Evolutionary conservation across 2,888 invertebrate species (phyloP).

Genomic region (Frankliniella intonsa): DNA sequence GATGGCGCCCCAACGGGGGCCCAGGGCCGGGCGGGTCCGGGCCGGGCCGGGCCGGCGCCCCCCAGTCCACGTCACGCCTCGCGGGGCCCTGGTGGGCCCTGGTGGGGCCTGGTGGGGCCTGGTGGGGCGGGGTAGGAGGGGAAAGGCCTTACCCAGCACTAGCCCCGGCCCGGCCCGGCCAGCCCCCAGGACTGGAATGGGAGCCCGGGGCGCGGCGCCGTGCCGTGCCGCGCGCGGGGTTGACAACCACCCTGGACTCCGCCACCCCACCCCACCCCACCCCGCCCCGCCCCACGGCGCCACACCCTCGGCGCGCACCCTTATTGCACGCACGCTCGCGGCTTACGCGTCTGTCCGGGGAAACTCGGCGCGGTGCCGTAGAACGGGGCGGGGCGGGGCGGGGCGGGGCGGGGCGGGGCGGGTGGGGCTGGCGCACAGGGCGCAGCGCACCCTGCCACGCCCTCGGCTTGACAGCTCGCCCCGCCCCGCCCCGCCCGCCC

Average conservation of each 20-base stretch:
- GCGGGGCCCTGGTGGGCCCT: too few relatives aligned
- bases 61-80: neutral
- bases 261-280: neutral
- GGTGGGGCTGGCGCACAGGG: too few relatives aligned
- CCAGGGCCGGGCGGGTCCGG: neutral
- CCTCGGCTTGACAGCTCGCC: neutral
- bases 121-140: too few relatives aligned
- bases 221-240: neutral
- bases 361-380: neutral
- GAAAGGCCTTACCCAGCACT: too few relatives aligned
- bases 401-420: too few relatives aligned
- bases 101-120: too few relatives aligned
- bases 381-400: neutral
- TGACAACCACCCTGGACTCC: neutral
- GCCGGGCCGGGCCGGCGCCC: neutral
- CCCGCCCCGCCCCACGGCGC: neutral
- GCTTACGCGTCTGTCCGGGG: neutral
- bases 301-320: neutral
- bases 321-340: conserved; percentile 15
- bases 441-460: neutral
- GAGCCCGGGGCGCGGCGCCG: neutral
- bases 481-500: neutral
- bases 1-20: conserved; percentile 5
- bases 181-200: neutral
- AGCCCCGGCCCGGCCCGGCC: neutral